phyloP scores from a whole-genome alignment of 2,113 vertebrate species.

The Psittacula cyanocephala region DNA sequence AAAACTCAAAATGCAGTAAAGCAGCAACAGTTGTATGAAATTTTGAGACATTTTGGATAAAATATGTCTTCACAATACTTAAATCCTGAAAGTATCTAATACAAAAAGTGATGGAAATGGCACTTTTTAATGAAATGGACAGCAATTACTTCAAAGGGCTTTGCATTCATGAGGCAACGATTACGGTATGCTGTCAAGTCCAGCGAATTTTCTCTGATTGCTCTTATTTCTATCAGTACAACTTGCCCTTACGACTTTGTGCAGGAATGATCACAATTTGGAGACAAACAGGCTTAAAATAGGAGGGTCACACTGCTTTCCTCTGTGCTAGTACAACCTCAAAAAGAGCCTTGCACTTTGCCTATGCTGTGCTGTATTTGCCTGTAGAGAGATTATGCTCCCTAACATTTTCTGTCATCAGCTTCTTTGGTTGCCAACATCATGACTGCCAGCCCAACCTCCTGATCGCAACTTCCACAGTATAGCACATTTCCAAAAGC shows the following conservation, averaged over 20 bases:
- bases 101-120: not conserved
- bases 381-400: not conserved
- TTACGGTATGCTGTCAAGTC: fast-evolving
- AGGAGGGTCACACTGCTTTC: not conserved
- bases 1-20: not conserved
- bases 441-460: not conserved
- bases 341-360: not conserved
- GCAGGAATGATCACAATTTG: not conserved
- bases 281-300: not conserved
- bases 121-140: not conserved
- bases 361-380: not conserved
- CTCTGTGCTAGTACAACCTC: not conserved
- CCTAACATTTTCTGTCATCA: not conserved
- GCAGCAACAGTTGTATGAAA: not conserved
- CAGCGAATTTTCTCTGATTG: not conserved
- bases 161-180: not conserved
- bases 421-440: fast-evolving
- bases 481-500: not conserved
- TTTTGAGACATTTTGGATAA: not conserved
- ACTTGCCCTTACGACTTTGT: not conserved
- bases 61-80: fast-evolving
- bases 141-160: not conserved
- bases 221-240: not conserved
- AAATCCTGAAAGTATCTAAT: not conserved
- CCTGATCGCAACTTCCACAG: not conserved